Base-by-base conservation (phyloP, 1,140 invertebrate species). In the Pseudobourletiella spinata region DNA sequence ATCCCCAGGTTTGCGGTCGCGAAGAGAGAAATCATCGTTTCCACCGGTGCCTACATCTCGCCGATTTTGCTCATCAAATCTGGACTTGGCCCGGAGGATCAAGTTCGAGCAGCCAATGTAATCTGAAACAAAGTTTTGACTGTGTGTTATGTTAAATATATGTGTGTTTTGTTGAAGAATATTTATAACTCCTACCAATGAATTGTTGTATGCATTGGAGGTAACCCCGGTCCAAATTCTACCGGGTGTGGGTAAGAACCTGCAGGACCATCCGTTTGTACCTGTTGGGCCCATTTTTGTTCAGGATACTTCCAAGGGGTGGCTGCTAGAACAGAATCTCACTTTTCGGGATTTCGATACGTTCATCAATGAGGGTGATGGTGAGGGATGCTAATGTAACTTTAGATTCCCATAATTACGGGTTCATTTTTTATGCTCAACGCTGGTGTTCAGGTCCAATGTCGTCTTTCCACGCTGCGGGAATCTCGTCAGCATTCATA, bases 221-320 rank as follows among this genome's bases (percentile, higher is more conserved):
- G 44, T 28, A 20, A 14, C 30, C 4, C 16, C 26, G 29, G 32
- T 57, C 32, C n/a, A 24, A 24, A 22, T 24, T 24, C 22, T 44
- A 2, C 56, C 56, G 28, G n/a, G n/a, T n/a, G 56, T 57, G 6
- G 56, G 56, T 25, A 4, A 22, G 28, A 57, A 57, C 20, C 18
- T 57, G 3, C 35, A 43, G 16, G 56, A 57, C 44, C 56, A 57
- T 20, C 3, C 16, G 3, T 6, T 11, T 15, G 2, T 57, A 25
- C 8, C 2, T 16, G 4, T 57, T n/a, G 18, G 4, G n/a, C 22
- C 42, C 6, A 42, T 57, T n/a, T 3, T 42, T 3, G 14, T 14
- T 3, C 6, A 57, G 6, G 22, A 22, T 14, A 25, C 35, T 2
- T 3, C 4, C 20, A 22, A 18, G 8, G 4, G 22, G 8, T 25